A percentile compares a stretch with the other conserved stretches of the same genome.
phyloP scores from a whole-genome alignment of 2,888 invertebrate species.

The Melieria crassipennis region DNA sequence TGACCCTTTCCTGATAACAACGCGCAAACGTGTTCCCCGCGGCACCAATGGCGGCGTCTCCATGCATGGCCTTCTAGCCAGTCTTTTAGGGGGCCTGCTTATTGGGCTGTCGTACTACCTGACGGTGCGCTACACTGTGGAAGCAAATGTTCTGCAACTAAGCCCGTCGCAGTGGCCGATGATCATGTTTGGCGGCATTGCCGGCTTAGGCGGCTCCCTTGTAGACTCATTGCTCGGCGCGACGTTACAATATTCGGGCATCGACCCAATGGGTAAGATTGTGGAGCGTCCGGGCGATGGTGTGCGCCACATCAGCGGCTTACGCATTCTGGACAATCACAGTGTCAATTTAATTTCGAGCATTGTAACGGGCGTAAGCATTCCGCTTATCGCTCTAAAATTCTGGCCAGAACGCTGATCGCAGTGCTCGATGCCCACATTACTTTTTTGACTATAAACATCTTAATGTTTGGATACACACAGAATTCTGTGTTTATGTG shows the following conservation, averaged over 20 bases:
- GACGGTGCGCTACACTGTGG: constrained; percentile 73
- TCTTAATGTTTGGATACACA: too few species aligned
- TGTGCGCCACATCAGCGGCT: constrained; percentile 80
- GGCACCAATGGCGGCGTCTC: constrained; percentile 93
- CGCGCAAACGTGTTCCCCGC: constrained; percentile 78
- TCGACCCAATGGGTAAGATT: constrained; percentile 75
- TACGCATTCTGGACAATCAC: constrained; percentile 83
- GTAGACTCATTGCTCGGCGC: constrained; percentile 88
- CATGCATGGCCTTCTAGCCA: constrained; percentile 70
- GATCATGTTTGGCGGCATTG: constrained; percentile 75
- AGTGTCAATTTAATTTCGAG: constrained; percentile 87
- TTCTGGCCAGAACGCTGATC: constrained; percentile 67
- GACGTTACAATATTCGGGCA: constrained; percentile 86
- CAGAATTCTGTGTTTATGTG: too few species aligned
- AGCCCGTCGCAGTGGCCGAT: constrained; percentile 84
- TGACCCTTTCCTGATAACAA: constrained; percentile 81
- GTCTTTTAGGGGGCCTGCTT: constrained; percentile 66
- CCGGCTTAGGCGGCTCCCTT: constrained; percentile 82
- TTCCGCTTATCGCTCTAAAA: constrained; percentile 73
- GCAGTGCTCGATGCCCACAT: neutral
- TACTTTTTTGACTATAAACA: neutral
- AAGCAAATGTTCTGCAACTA: constrained; percentile 68
- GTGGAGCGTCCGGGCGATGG: constrained; percentile 77
- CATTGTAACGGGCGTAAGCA: constrained; percentile 76
- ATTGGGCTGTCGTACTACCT: constrained; percentile 80